phyloP scores from a whole-genome alignment of 2,113 vertebrate genomes.

The Dipodomys ordii region DNA sequence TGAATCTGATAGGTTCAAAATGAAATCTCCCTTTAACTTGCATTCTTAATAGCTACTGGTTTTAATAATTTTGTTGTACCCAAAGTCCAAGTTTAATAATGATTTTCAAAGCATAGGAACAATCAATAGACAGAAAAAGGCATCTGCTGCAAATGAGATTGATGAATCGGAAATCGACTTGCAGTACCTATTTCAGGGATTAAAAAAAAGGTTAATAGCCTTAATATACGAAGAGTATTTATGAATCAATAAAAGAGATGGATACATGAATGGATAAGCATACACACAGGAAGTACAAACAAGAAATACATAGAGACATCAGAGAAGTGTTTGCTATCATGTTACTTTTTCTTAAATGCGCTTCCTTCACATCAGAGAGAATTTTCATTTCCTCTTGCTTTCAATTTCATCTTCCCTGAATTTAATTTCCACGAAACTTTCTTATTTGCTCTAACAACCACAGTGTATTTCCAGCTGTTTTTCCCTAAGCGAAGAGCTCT shows the following conservation, averaged over 20 bases:
- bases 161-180: constrained; percentile 23
- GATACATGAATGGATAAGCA: not conserved
- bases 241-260: constrained; percentile 60
- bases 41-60: constrained; percentile 43
- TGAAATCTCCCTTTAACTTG: constrained; percentile 55
- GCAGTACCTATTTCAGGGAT: not conserved
- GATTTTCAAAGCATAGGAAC: constrained; percentile 21
- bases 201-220: not conserved
- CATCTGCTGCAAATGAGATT: not conserved
- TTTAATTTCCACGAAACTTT: constrained; percentile 74
- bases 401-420: constrained; percentile 67
- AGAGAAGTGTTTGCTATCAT: constrained; percentile 20
- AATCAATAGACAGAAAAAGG: not conserved
- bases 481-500: constrained; percentile 4
- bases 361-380: constrained; percentile 48
- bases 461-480: constrained; percentile 62
- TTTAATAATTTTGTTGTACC: constrained; percentile 50
- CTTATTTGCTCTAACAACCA: constrained; percentile 70
- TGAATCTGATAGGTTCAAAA: constrained; percentile 42
- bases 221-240: constrained; percentile 58
- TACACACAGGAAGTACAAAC: not conserved
- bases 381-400: constrained; percentile 71
- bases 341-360: constrained; percentile 50
- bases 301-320: not conserved
- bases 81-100: constrained; percentile 45